A percentile compares a stretch with the other conserved stretches of the same genome.
Evolutionary conservation across 1,140 invertebrate species (phyloP).

Genomic region (Drosophila dunni): DNA sequence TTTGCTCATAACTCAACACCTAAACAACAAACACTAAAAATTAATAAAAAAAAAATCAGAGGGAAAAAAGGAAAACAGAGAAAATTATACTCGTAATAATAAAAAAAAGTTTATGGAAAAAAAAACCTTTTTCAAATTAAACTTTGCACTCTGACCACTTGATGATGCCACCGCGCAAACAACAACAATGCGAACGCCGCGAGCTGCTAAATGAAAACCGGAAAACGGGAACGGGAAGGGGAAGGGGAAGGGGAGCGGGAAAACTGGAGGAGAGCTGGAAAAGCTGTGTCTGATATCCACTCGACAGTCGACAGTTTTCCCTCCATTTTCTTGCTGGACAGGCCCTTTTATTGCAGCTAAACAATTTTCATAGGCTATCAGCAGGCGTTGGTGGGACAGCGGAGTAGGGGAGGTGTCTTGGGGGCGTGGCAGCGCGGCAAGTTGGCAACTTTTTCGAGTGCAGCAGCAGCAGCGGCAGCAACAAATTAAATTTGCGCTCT

Average conservation of each 20-base stretch:
- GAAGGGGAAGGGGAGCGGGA: too few species aligned
- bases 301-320: conserved; percentile 11
- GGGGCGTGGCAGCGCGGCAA: conserved; percentile 35
- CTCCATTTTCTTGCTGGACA: conserved; percentile 1
- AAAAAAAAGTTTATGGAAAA: conserved; percentile 25
- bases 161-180: conserved; percentile 67
- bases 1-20: conserved; percentile 82
- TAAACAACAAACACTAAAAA: conserved; percentile 64
- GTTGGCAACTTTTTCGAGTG: conserved; percentile 81
- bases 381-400: background rate
- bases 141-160: conserved; percentile 80
- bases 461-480: conserved; percentile 67
- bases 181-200: conserved; percentile 14
- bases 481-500: conserved; percentile 81
- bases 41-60: conserved; percentile 23
- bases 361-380: conserved; percentile 82
- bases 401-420: background rate
- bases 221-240: background rate
- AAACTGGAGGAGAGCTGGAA: background rate
- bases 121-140: conserved; percentile 81
- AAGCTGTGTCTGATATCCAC: conserved; percentile 54
- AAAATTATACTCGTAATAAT: conserved; percentile 31
- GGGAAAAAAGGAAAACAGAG: conserved; percentile 50
- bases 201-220: conserved; percentile 43
- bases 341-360: conserved; percentile 78